Base-by-base conservation (phyloP, 1,140 invertebrate genomes). In the Phthorimaea operculella region DNA sequence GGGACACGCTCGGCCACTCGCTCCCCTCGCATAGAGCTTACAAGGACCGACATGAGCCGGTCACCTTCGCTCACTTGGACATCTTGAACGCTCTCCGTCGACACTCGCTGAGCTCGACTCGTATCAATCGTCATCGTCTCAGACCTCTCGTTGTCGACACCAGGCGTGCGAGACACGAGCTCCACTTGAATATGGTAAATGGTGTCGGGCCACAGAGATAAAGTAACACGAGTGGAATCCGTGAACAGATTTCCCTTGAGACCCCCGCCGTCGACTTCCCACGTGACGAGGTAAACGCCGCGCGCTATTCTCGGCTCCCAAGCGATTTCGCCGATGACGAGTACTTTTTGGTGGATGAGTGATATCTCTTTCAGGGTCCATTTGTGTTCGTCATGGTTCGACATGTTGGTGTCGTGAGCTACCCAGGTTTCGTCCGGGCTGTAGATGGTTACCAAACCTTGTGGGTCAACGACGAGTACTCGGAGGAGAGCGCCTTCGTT, bases 231-330 rank as follows among this genome's bases (percentile, higher is more conserved):
- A 39, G 91, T 93, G 0, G 92, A 90, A 68, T 93, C 91, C 18
- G 92, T 94, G 66, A 93, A 91, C n/a, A 94, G 86, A 81, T 94
- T 93, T 50, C 93, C 93, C 75, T 92, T 93, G n/a, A 94, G 85
- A 33, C 92, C 92, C 48, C 92, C 92, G 45, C 92, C 92, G 64
- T 92, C 91, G 8, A 93, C 91, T 86, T 94, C 92, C 93, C 93
- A 94, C 42, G 92, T 93, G 51, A 94, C 92, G 63, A 94, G 86
- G 76, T 93, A 94, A 34, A 93, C 89, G 54, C 86, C 89, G 57
- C 87, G 87, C 36, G 72, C 86, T 72, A 87, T 88, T 78, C 89
- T 88, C 44, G 89, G 87, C 58, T 91, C 90, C 92, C 92, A 93
- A 36, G 90, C 89, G 54, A 93, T 90, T 83, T 93, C 91, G 21